Base-by-base conservation (phyloP, 2,797 vertebrate species). In the Huso huso region DNA sequence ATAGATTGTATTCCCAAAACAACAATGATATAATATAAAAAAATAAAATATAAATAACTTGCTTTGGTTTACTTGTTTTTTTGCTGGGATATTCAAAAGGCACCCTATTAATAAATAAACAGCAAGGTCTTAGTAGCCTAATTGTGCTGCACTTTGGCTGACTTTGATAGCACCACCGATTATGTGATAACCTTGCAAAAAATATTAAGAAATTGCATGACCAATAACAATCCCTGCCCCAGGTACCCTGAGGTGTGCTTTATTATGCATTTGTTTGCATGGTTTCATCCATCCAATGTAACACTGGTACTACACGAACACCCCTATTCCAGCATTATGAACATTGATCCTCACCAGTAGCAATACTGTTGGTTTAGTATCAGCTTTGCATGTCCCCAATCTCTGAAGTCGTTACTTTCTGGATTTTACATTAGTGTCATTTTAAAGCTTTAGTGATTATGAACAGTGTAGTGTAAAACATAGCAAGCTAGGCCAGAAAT, bases 61-160 rank as follows among this genome's bases (percentile, higher is more conserved):
- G 12, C 69, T 67, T 70, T 67, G 69, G 69, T 64, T 63, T 64
- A 18, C 12, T 61, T n/a, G n/a, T n/a, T n/a, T 61, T n/a, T 10
- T 13, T 48, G 8, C 51, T 62, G 6, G 51, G 11, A 51, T 48
- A 9, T 63, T 51, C 37, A 60, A 70, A 70, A 70, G 69, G 69
- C 69, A 70, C 5, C 37, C 37, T 37, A 37, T 37, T 37, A 37
- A 37, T 37, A 37, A 37, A 5, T 5, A 37, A 37, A 37, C 37
- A 37, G 37, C 37, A 37, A 37, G 4, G 37, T 37, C 37, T 37
- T 37, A 5, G 37, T 37, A 37, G 37, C 37, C 37, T 37, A 37
- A 37, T 37, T 37, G 37, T 48, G 18, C 48, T n/a, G 49, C 53
- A 18, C 52, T 63, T 10, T 59, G 61, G 53, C 37, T 18, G 37